phyloP scores from a whole-genome alignment of 2,797 vertebrate species.

The Kryptolebias ocellatus region DNA sequence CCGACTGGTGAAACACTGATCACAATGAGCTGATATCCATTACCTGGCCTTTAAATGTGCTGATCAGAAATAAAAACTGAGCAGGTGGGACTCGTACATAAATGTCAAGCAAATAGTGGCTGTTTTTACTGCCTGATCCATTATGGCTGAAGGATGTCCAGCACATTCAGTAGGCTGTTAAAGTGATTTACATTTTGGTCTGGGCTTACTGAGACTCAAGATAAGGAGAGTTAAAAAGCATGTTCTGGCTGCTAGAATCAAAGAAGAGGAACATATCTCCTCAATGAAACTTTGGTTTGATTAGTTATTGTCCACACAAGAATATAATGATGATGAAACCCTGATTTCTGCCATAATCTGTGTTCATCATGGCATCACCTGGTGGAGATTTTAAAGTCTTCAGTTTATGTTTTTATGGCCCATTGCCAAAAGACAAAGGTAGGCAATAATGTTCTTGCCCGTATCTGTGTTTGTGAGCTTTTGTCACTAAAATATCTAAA shows the following conservation, averaged over 20 bases:
- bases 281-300: too few relatives aligned
- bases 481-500: too few relatives aligned
- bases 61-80: constrained; percentile 41
- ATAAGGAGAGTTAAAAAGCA: constrained; percentile 1
- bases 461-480: too few relatives aligned
- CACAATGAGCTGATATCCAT: constrained; percentile 38
- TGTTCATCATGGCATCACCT: too few relatives aligned
- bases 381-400: too few relatives aligned
- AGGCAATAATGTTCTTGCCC: too few relatives aligned
- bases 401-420: too few relatives aligned
- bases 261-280: background rate
- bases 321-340: too few relatives aligned
- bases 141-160: constrained; percentile 20
- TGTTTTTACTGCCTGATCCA: constrained; percentile 43
- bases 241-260: constrained; percentile 9
- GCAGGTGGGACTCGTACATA: constrained; percentile 42
- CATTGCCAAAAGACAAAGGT: too few relatives aligned
- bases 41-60: constrained; percentile 23
- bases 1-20: constrained; percentile 35
- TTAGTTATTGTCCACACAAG: too few relatives aligned
- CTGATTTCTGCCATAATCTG: too few relatives aligned
- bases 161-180: constrained; percentile 7
- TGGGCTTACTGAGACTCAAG: constrained; percentile 2
- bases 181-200: constrained; percentile 23
- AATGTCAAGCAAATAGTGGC: constrained; percentile 44